A percentile compares a stretch with the other conserved stretches of the same genome.
phyloP scores from a whole-genome alignment of 1,140 invertebrate genomes.

The Tigriopus japonicus region DNA sequence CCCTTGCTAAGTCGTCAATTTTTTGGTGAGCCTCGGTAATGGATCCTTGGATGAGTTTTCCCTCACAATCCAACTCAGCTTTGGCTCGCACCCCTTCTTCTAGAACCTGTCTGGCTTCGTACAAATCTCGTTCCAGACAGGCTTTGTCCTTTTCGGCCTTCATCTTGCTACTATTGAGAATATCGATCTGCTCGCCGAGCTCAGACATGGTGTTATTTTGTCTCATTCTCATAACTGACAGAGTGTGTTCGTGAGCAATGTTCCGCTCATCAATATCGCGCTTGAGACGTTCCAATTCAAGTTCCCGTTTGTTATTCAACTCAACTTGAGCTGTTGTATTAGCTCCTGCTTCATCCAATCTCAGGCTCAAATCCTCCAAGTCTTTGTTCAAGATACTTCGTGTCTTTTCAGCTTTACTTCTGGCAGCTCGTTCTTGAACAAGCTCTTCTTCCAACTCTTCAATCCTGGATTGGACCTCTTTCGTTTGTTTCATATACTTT shows the following conservation, averaged over 20 bases:
- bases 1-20: constrained; percentile 85
- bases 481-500: constrained; percentile 40
- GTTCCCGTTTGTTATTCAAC: constrained; percentile 42
- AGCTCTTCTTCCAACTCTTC: constrained; percentile 38
- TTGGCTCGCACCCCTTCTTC: constrained; percentile 68
- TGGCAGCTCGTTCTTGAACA: constrained; percentile 79
- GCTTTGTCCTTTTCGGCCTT: constrained; percentile 41
- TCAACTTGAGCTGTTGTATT: constrained; percentile 75
- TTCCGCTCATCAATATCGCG: constrained; percentile 92
- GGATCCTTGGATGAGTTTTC: constrained; percentile 26
- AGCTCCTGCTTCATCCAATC: constrained; percentile 62
- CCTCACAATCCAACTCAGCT: constrained; percentile 30
- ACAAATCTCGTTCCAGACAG: constrained; percentile 74
- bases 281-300: constrained; percentile 38
- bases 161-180: constrained; percentile 95
- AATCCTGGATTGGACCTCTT: constrained; percentile 35
- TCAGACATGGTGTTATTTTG: constrained; percentile 95
- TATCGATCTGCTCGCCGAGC: constrained; percentile 98
- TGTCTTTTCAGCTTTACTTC: constrained; percentile 39
- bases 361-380: constrained; percentile 36
- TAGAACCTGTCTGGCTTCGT: constrained; percentile 71
- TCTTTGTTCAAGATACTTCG: constrained; percentile 35
- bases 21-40: constrained; percentile 76
- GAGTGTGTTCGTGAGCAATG: constrained; percentile 90
- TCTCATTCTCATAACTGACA: constrained; percentile 92